Conservation (phyloP, 1,140 invertebrate genomes). For the Hyposmocoma kahamanoa region DNA sequence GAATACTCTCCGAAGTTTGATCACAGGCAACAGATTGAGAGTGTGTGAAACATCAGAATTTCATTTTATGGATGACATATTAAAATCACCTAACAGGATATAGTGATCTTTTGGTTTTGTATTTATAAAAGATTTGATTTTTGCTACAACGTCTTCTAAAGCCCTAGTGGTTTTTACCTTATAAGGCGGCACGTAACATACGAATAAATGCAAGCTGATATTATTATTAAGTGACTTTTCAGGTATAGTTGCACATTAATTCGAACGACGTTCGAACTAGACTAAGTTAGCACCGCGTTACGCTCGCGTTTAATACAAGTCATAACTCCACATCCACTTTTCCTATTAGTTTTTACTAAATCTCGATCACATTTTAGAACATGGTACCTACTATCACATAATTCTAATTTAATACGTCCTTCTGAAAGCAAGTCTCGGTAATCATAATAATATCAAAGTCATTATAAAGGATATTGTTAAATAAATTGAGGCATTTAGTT, state of each 20-base stretch:
- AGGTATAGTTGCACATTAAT: not conserved
- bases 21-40: not conserved
- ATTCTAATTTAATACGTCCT: not conserved
- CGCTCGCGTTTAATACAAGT: not conserved
- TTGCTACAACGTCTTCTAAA: not conserved
- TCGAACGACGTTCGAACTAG: not conserved
- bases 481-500: not conserved
- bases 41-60: not conserved
- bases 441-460: not conserved
- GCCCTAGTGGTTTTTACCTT: not conserved
- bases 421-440: not conserved
- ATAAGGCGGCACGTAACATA: not conserved
- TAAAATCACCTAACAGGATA: not conserved
- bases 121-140: not conserved
- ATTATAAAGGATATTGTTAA: not conserved
- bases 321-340: not conserved
- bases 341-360: not conserved
- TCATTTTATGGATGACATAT: not conserved
- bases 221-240: not conserved
- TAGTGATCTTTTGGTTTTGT: not conserved
- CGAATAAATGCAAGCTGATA: not conserved
- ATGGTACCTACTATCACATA: not conserved
- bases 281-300: not conserved
- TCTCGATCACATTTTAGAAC: not conserved
- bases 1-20: not conserved